Evolutionary conservation across 1,140 invertebrate genomes (phyloP), one percentile per base, ranked within the genome.

Genomic region (Halesus radiatus): DNA sequence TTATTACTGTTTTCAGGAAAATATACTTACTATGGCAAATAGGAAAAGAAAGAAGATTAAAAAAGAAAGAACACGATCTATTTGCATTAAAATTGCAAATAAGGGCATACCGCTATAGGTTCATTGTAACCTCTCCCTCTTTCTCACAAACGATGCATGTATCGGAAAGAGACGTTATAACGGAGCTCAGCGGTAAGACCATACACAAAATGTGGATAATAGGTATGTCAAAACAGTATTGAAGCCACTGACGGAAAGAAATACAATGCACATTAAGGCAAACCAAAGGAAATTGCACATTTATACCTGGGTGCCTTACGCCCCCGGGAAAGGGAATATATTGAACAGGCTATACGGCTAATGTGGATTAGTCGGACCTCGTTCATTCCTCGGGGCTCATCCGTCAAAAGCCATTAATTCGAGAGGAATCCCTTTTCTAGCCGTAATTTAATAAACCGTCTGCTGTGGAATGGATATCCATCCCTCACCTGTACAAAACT

Each of bases 241-340:
- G 23, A 60, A 60, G 20, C 22, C 20, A 23, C 58, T 26, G 58
- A 20, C 58, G 5, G 23, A 8, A 60, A 68, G 45, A 68, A 68
- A 37, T 16, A 37, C 32, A 37, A 68, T 18, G 64, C 16, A 68
- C 18, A 0, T 68, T 16, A 37, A 32, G 32, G 64, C 50, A 32
- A 32, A 32, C 64, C 7, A 32, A 75, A 75, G 23, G 58, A 75
- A 75, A 75, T 45, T 75, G 72, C 72, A 75, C 53, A 32, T 58
- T 74, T 75, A 75, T 75, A 75, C 72, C 72, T 75, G 72, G 72
- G 45, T 53, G 53, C 72, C 8, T 32, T 58, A 22, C 72, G 54
- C 22, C 72, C 72, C 29, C 53, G 23, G 8, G 16, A 32, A 58
- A 74, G 18, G 53, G 29, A 74, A 74, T 74, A 22, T 54, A 53